phyloP scores from a whole-genome alignment of 2,113 vertebrate species.

The Elephas maximus region DNA sequence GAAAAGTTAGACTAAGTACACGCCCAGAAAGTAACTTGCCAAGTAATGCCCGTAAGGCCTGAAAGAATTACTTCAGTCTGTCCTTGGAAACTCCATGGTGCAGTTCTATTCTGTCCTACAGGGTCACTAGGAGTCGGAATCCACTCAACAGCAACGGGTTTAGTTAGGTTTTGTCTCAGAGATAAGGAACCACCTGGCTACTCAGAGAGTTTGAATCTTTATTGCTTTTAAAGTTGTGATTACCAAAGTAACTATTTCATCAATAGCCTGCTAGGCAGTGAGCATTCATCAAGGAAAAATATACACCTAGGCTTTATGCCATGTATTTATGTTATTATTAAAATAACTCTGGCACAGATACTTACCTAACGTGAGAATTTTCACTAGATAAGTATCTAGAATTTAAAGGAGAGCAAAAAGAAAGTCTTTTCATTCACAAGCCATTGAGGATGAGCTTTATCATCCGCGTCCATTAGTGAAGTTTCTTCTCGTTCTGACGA shows the following conservation, averaged over 20 bases:
- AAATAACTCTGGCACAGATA: not conserved
- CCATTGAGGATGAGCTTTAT: not conserved
- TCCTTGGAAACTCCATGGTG: not conserved
- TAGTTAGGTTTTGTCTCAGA: not conserved
- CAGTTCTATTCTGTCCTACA: not conserved
- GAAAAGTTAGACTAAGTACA: not conserved
- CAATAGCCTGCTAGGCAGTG: not conserved
- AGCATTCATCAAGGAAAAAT: not conserved
- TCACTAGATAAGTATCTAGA: not conserved
- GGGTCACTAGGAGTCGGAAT: no score
- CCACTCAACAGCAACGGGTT: no score
- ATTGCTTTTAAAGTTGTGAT: not conserved
- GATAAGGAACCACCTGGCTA: not conserved
- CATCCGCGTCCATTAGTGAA: not conserved
- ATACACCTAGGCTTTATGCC: not conserved
- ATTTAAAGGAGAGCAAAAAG: not conserved
- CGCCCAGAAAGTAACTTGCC: not conserved
- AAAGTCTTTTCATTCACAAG: constrained; percentile 4
- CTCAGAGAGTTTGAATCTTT: not conserved
- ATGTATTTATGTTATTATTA: not conserved
- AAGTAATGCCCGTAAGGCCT: not conserved
- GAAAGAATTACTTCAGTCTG: not conserved
- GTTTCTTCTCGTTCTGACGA: not conserved
- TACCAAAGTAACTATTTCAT: constrained; percentile 6
- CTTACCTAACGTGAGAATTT: not conserved